Base-by-base conservation (phyloP, 2,888 invertebrate species). In the Cenopis cana region DNA sequence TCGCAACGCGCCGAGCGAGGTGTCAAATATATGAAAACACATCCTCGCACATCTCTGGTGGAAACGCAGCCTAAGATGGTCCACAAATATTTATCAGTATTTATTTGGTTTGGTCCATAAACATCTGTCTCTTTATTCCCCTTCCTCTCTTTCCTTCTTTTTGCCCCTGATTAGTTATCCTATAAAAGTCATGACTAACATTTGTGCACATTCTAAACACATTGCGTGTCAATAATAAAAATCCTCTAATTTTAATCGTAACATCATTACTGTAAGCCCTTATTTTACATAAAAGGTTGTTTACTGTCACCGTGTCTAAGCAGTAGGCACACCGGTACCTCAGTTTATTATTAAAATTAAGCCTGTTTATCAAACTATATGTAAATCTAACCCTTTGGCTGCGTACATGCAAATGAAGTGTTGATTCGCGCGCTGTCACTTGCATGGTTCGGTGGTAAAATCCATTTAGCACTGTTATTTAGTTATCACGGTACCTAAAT, bases 321-420 rank as follows among this genome's bases (percentile, higher is more conserved):
- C 29, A n/a, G 24, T 24, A 29, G 38, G 14, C 49, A 36, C 49
- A 50, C 3, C 17, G 36, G 36, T 46, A 46, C 61, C 8, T 6
- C 5, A 36, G 69, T 69, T 56, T 69, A 62, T 62, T 69, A 62
- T 64, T 56, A 69, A 69, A 69, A 69, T 69, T 62, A 69, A 50
- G 62, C 62, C 36, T 69, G 69, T 69, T 69, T 69, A 64, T 41
- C 69, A 62, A 69, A 64, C 69, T 64, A 69, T 62, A 69, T 69
- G 69, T 50, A 62, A 69, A 69, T 69, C 56, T 24, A 56, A 62
- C 69, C 62, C 69, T 69, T 69, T 69, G 55, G 62, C 62, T 62
- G 69, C 62, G 62, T 62, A 38, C 36, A 69, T 69, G 69, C 62
- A 62, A 69, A 69, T 69, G 62, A 20, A 18, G 49, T 54, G 69